Base-by-base conservation (phyloP, 2,888 invertebrate species). In the Chrysodeixis includens region DNA sequence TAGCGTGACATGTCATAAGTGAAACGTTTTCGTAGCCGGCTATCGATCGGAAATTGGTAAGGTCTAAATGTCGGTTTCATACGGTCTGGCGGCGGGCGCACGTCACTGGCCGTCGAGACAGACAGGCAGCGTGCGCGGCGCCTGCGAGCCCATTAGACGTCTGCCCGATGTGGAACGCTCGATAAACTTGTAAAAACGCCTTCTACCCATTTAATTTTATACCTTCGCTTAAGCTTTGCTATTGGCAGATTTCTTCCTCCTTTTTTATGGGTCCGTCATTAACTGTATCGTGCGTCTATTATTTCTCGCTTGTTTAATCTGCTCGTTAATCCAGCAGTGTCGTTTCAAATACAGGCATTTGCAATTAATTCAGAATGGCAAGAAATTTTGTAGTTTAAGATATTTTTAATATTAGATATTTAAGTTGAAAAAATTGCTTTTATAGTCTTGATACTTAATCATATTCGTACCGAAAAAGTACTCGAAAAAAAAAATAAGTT, bases 131-230 rank as follows among this genome's bases (percentile, higher is more conserved):
- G 92, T 83, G 89, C 89, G 88, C 91, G 93, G 93, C 93, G 94
- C 94, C 94, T 92, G 86, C 86, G 85, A 89, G 89, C 88, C 93
- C 93, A 94, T 94, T 94, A 94, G 88, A 89, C 89, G 93, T 92
- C 94, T 92, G 90, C 89, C 88, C 91, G 91, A 92, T 93, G 91
- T 93, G 83, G 93, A 93, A 93, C 94, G 95, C 94, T 94, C 94
- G 93, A 94, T 94, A 94, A 94, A 94, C 94, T 94, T 94, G 92
- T 94, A 93, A 94, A 94, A 94, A 93, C 93, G 93, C 93, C 92
- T 93, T 93, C 93, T 92, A 92, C 91, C 92, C 92, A 93, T 94
- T 94, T 94, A 93, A 94, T 94, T 94, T 94, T 94, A 94, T 93
- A 92, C 86, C 91, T 90, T 87, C 88, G 92, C 92, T 92, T 92